phyloP scores from a whole-genome alignment of 2,113 vertebrate species.

The Cavia porcellus region DNA sequence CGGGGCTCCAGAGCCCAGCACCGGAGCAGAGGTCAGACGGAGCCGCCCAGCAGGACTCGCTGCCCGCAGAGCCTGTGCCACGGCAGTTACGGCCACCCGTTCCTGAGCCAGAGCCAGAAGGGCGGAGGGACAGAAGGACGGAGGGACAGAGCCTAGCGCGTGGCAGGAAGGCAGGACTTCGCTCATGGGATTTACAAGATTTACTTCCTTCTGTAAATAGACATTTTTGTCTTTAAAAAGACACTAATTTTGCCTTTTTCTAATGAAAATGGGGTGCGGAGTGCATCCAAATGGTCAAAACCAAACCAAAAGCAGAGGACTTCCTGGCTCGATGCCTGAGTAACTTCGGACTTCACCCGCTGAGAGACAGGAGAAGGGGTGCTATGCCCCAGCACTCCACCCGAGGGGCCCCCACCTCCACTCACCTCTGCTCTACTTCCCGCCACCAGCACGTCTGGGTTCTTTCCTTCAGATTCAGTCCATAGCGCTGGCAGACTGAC shows the following conservation, averaged over 20 bases:
- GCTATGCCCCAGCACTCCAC: too few species aligned
- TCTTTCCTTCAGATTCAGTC: background rate
- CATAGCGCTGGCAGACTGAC: too few species aligned
- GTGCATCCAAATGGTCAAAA: background rate
- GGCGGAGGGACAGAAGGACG: background rate
- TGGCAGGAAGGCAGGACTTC: background rate
- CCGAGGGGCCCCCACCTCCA: rapidly evolving
- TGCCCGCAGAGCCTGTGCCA: background rate
- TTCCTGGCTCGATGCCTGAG: rapidly evolving
- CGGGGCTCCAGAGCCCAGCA: constrained; percentile 12
- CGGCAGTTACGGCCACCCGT: background rate
- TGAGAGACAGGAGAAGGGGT: too few species aligned
- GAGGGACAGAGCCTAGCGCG: rapidly evolving
- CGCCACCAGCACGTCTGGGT: background rate
- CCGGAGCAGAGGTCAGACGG: background rate
- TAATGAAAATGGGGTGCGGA: rapidly evolving
- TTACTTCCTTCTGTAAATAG: background rate
- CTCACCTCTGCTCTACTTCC: rapidly evolving
- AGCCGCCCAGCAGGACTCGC: background rate
- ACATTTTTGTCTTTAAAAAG: background rate
- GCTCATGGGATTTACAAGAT: background rate
- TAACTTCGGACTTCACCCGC: background rate
- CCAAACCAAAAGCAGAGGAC: too few species aligned
- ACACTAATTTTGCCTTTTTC: background rate
- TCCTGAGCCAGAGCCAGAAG: background rate